Percentiles rank a stretch among this genome's conserved stretches.
phyloP scores from a whole-genome alignment of 2,888 invertebrate genomes.

The Gymnosoma rotundatum region DNA sequence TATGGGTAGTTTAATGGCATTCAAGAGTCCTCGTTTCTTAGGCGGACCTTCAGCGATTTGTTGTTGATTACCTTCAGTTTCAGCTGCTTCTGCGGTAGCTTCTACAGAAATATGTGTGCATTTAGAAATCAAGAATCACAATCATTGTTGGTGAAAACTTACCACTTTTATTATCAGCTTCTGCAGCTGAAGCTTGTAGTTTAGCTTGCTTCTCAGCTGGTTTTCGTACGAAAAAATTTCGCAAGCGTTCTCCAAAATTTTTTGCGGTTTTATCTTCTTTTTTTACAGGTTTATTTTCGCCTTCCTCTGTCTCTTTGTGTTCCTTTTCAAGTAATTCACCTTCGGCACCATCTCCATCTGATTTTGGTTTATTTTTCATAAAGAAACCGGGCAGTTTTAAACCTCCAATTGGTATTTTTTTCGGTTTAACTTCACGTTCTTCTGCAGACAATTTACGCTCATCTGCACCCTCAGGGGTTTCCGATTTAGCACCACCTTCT shows the following conservation, averaged over 20 bases:
- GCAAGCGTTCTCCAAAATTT: constrained; percentile 82
- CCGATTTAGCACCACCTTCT: constrained; percentile 71
- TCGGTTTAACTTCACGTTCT: constrained; percentile 89
- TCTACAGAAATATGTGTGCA: constrained; percentile 70
- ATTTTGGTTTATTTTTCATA: constrained; percentile 88
- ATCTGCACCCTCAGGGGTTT: constrained; percentile 72
- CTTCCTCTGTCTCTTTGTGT: constrained; percentile 77
- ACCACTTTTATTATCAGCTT: constrained; percentile 81
- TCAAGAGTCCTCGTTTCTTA: constrained; percentile 83
- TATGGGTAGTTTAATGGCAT: constrained; percentile 86
- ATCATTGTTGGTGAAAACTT: constrained; percentile 66
- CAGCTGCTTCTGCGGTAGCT: constrained; percentile 78
- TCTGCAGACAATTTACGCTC: constrained; percentile 84
- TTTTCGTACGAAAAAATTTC: constrained; percentile 84
- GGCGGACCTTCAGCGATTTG: constrained; percentile 74
- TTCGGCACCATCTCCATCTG: constrained; percentile 84
- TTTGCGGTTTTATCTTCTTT: constrained; percentile 80
- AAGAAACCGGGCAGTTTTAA: constrained; percentile 94
- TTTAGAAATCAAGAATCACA: background rate
- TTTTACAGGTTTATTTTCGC: constrained; percentile 68
- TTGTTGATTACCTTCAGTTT: constrained; percentile 73
- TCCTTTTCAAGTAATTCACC: constrained; percentile 83
- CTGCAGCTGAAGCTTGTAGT: constrained; percentile 76
- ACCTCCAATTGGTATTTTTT: constrained; percentile 93
- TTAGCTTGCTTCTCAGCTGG: constrained; percentile 78